A percentile compares a stretch with the other conserved stretches of the same genome.
Evolutionary conservation across 1,140 invertebrate species (phyloP).

Genomic region (Lanistes nyassanus): DNA sequence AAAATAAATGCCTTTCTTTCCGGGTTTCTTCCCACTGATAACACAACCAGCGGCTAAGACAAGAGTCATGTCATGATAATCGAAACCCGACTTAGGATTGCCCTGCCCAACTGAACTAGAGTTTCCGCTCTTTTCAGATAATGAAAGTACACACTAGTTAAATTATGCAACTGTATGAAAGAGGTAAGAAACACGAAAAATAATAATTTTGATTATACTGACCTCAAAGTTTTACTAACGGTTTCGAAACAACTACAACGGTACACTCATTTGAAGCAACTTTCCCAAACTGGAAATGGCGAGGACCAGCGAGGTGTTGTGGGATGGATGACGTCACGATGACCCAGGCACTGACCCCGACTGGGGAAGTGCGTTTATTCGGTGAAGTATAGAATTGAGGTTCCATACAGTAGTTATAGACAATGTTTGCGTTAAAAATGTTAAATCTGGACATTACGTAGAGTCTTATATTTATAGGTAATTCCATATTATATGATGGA

Average conservation of each 20-base stretch:
- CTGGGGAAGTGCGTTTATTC: slow-evolving; percentile 44
- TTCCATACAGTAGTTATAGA: slow-evolving; percentile 20
- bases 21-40: too few species aligned
- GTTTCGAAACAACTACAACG: too few species aligned
- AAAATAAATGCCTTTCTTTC: too few species aligned
- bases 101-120: slow-evolving; percentile 23
- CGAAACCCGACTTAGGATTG: neutral
- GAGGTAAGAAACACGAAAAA: too few species aligned
- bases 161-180: too few species aligned
- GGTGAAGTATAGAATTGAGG: slow-evolving; percentile 9
- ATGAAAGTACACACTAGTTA: too few species aligned
- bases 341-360: slow-evolving; percentile 45
- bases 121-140: slow-evolving; percentile 21
- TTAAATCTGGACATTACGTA: slow-evolving; percentile 25
- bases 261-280: slow-evolving; percentile 31
- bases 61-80: too few species aligned
- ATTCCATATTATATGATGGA: neutral
- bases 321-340: slow-evolving; percentile 47
- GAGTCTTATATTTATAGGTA: neutral
- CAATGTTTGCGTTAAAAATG: slow-evolving; percentile 19
- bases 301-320: slow-evolving; percentile 38
- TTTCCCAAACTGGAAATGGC: slow-evolving; percentile 47
- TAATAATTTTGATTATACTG: too few species aligned
- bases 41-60: too few species aligned
- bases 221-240: too few species aligned